Evolutionary conservation across 2,797 vertebrate genomes (phyloP).

Genomic region (Spheniscus humboldti): DNA sequence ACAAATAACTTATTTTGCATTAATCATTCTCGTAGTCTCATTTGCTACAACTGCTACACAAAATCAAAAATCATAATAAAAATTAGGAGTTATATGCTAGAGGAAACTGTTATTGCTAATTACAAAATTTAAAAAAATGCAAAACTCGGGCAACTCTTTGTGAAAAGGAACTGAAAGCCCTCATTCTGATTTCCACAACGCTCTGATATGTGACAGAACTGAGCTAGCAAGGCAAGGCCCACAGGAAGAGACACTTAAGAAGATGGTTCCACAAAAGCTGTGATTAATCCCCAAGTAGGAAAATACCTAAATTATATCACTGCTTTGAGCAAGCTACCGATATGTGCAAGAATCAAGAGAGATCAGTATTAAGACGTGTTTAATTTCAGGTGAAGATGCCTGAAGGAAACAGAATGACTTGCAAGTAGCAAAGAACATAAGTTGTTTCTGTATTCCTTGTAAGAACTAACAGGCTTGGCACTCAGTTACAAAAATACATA

Average conservation of each 20-base stretch:
- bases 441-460: neutral
- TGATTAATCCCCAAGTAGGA: neutral
- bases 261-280: neutral
- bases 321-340: neutral
- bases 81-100: neutral
- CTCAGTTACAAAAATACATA: neutral
- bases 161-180: neutral
- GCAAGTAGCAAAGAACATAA: neutral
- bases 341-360: neutral
- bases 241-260: neutral
- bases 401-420: neutral
- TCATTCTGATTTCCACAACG: neutral
- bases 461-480: neutral
- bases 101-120: neutral
- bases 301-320: neutral
- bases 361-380: neutral
- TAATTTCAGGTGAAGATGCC: neutral
- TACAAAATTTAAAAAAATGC: neutral
- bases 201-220: neutral
- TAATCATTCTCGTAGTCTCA: accelerated
- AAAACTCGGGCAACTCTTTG: neutral
- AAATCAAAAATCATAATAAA: neutral
- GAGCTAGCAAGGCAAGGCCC: neutral
- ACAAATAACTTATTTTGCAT: neutral
- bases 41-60: neutral